Base-by-base conservation (phyloP, 1,140 invertebrate genomes). In the Trinorchestia longiramus region DNA sequence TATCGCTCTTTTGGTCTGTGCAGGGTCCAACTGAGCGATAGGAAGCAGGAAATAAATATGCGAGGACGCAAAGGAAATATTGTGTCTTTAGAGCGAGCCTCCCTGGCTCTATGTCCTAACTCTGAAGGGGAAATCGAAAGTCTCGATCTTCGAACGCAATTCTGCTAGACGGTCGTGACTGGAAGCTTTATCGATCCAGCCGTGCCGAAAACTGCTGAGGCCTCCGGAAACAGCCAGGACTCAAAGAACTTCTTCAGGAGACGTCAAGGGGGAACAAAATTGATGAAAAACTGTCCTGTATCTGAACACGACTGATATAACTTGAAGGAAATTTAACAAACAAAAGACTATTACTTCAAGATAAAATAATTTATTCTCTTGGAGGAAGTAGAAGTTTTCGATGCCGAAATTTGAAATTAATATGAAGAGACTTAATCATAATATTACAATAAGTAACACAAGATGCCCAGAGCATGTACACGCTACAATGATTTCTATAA, bases 131-230 rank as follows among this genome's bases (percentile, higher is more conserved):
- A 90, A 44, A 94, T 94, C 92, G 92, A 44, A 94, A 94, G 92
- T 44, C 88, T 28, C 88, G 62, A 36, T 77, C 62, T 77, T 77
- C 62, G n/a, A 90, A 90, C 3, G 88, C 41, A 41, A 90, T 42
- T 28, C 88, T 0, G 43, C 88, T 17, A 4, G 88, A 43, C 88
- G 44, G 92, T 94, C 92, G 43, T 94, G 92, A 94, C 92, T 94
- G 92, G 92, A 94, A 94, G 92, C 8, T 8, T 94, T 94, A 94
- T 94, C 92, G 92, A 94, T 47, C 92, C 43, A 15, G 17, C 92
- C 45, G 43, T 3, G 43, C 41, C 92, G 92, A 94, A 94, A 94
- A 6, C 47, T 43, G 36, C 40, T 3, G 11, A 17, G 43, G 44
- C 4, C 43, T 4, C 92, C 92, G 92, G 92, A 94, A 94, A 44